A percentile compares a stretch with the other conserved stretches of the same genome.
Conservation (phyloP, 2,113 vertebrate genomes). For the Strix uralensis region DNA sequence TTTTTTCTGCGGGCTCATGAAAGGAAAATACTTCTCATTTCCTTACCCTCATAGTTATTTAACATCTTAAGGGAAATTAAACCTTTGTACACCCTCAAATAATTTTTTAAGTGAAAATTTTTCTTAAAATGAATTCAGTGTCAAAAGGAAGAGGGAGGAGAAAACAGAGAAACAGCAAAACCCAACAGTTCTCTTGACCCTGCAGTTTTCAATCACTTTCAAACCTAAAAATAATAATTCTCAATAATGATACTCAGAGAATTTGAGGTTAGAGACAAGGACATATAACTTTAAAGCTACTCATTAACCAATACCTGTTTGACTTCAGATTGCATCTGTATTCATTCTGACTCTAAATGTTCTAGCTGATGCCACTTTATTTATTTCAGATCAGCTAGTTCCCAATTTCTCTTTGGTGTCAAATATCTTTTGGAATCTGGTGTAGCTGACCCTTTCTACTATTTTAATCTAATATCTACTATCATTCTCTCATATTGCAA, state of each 20-base stretch:
- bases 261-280: not conserved
- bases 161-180: not conserved
- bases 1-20: not conserved
- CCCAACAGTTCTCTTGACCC: not conserved
- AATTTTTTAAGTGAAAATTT: not conserved
- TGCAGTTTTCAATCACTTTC: not conserved
- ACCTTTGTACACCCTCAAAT: not conserved
- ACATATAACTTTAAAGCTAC: not conserved
- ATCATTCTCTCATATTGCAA: not conserved
- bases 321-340: not conserved
- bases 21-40: not conserved
- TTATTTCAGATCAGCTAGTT: not conserved
- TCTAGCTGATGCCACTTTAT: not conserved
- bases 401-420: not conserved
- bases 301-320: not conserved
- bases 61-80: not conserved
- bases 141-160: not conserved
- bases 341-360: not conserved
- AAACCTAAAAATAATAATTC: not conserved
- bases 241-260: not conserved
- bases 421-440: not conserved
- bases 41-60: not conserved
- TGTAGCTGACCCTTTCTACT: not conserved
- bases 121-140: not conserved
- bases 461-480: not conserved